A percentile compares a stretch with the other conserved stretches of the same genome.
Evolutionary conservation across 2,888 invertebrate genomes (phyloP).

Genomic region (Ptilodon capucinus): DNA sequence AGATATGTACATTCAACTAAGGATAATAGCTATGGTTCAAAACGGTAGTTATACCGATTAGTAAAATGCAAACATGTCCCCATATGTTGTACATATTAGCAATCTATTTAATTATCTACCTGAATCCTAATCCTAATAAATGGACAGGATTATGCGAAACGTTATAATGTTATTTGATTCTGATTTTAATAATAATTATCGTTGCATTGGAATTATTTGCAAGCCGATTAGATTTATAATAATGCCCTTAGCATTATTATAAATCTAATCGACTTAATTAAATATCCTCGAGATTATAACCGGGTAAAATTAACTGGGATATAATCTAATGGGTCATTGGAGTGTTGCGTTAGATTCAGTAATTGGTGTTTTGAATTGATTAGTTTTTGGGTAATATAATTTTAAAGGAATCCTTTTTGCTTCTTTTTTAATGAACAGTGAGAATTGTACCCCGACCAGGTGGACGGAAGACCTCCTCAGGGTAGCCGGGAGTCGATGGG

Average conservation of each 20-base stretch:
- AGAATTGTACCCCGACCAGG: too few relatives aligned
- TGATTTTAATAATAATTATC: conserved; percentile 47
- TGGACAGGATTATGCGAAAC: conserved; percentile 56
- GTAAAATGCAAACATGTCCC: too few relatives aligned
- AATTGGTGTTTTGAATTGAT: neutral
- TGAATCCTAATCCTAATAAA: conserved; percentile 55
- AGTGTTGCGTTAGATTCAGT: neutral
- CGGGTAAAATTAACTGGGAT: conserved; percentile 14
- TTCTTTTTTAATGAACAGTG: neutral
- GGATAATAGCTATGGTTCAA: too few relatives aligned
- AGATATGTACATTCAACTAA: too few relatives aligned
- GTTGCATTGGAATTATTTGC: conserved; percentile 16
- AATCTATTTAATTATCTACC: conserved; percentile 23
- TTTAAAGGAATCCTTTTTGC: neutral
- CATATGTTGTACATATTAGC: too few relatives aligned
- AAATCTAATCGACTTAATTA: too few relatives aligned
- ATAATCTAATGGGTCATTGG: neutral
- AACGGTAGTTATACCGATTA: too few relatives aligned
- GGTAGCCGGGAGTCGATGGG: too few relatives aligned
- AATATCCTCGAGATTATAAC: conserved; percentile 19
- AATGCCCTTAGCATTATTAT: conserved; percentile 32
- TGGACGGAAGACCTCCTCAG: too few relatives aligned
- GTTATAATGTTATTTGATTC: conserved; percentile 59
- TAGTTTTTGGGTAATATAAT: neutral
- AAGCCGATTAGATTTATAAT: conserved; percentile 30